phyloP scores from a whole-genome alignment of 2,888 invertebrate genomes.

The Stenodema calcarata region DNA sequence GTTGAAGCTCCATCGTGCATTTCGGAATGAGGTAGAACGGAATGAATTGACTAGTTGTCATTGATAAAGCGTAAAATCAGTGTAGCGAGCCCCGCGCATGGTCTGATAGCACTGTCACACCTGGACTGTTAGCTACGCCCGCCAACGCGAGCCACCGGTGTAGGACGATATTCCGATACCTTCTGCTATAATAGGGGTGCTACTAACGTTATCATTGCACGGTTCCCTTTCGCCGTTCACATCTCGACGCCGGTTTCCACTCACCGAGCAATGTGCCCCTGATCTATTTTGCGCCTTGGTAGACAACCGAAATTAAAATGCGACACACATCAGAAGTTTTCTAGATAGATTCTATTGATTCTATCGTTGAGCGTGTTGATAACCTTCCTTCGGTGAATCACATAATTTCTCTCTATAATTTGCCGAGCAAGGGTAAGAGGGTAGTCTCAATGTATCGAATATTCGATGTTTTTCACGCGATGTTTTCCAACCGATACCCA shows the following conservation, averaged over 20 bases:
- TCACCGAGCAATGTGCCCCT: not conserved
- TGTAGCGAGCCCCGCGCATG: not conserved
- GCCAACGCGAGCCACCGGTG: not conserved
- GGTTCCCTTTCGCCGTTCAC: not conserved
- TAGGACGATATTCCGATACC: not conserved
- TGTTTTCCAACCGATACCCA: no score
- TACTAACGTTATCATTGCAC: not conserved
- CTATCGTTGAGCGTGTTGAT: no score
- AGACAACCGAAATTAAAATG: not conserved
- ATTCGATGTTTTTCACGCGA: no score
- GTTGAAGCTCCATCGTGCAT: no score
- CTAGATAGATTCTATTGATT: no score
- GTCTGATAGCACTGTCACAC: not conserved
- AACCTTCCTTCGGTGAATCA: no score
- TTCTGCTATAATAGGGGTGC: not conserved
- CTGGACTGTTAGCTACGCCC: not conserved
- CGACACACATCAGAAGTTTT: no score
- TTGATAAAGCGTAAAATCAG: not conserved
- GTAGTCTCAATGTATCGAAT: no score
- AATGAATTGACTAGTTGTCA: not conserved
- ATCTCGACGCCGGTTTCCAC: not conserved
- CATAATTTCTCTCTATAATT: no score
- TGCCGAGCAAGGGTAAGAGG: no score
- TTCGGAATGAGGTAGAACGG: no score
- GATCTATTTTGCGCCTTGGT: not conserved